These are phyloP conservation scores for Furcula furcula DNA, from an alignment of 2,888 invertebrate species.

Conservation along the genomic window DNA sequence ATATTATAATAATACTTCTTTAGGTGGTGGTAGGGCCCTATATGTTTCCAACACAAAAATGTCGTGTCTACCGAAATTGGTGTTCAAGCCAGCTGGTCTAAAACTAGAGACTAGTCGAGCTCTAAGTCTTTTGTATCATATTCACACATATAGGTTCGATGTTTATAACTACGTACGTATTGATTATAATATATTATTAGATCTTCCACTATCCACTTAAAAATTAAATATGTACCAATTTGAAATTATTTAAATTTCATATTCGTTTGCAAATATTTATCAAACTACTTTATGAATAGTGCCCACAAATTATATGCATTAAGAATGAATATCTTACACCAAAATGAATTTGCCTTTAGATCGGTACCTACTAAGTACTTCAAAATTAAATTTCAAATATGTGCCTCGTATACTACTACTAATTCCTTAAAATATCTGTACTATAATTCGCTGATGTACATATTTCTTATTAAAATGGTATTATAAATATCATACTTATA, in stretches of 20 bases:
- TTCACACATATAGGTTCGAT: constrained; percentile 26
- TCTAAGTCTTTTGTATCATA: constrained; percentile 53
- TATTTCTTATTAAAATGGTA: no score
- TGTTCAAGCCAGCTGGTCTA: constrained; percentile 23
- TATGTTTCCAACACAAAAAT: constrained; percentile 13
- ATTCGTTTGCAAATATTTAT: neutral
- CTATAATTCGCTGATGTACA: constrained; percentile 36
- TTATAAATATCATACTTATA: no score
- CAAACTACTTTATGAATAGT: neutral
- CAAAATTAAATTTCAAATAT: neutral
- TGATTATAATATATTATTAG: constrained; percentile 16
- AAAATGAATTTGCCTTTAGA: neutral
- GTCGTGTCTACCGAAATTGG: constrained; percentile 3
- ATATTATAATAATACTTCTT: no score
- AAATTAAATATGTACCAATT: constrained; percentile 1
- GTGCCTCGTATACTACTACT: constrained; percentile 5
- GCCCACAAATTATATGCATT: constrained; percentile 1
- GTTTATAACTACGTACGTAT: constrained; percentile 26
- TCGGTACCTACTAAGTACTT: constrained; percentile 1
- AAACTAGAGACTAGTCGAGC: constrained; percentile 47
- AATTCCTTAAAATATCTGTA: constrained; percentile 3
- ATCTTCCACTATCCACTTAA: neutral
- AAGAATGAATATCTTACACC: neutral
- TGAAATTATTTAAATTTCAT: neutral
- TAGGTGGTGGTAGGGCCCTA: no score